Percentiles rank a stretch among this genome's conserved stretches.
phyloP scores from a whole-genome alignment of 1,140 invertebrate genomes.

The Cydia strobilella region DNA sequence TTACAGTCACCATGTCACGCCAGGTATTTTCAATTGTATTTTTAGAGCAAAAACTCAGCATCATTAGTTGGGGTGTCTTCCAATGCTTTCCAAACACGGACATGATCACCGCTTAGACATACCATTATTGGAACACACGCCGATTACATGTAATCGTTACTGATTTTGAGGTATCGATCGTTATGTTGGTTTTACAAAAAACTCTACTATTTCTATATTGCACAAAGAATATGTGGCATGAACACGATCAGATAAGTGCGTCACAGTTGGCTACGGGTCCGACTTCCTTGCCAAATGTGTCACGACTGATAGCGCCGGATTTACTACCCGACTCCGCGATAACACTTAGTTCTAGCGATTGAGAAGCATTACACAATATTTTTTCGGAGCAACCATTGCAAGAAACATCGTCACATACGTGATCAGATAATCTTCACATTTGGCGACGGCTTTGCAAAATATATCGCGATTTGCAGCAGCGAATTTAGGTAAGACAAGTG shows the following conservation, averaged over 20 bases:
- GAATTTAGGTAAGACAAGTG: constrained; percentile 44
- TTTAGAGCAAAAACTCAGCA: background rate
- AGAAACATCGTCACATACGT: constrained; percentile 25
- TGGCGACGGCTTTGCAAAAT: constrained; percentile 69
- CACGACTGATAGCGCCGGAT: constrained; percentile 62
- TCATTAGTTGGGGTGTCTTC: background rate
- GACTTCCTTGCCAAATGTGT: constrained; percentile 69
- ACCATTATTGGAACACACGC: background rate
- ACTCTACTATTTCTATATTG: background rate
- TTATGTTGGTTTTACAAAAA: background rate
- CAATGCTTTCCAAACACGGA: background rate
- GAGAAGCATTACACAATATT: constrained; percentile 3
- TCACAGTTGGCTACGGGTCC: constrained; percentile 65
- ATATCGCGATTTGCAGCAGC: constrained; percentile 62
- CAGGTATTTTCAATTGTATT: too few relatives aligned
- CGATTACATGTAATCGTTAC: background rate
- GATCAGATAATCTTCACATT: constrained; percentile 66
- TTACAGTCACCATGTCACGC: too few relatives aligned
- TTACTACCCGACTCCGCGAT: constrained; percentile 48
- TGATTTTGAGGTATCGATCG: background rate
- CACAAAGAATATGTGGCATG: constrained; percentile 3
- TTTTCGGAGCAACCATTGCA: background rate
- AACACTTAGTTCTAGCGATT: constrained; percentile 13
- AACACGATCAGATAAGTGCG: constrained; percentile 55
- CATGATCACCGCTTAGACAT: background rate